Evolutionary conservation across 2,113 vertebrate genomes (phyloP).

Genomic region (Cochlearius cochlearius): DNA sequence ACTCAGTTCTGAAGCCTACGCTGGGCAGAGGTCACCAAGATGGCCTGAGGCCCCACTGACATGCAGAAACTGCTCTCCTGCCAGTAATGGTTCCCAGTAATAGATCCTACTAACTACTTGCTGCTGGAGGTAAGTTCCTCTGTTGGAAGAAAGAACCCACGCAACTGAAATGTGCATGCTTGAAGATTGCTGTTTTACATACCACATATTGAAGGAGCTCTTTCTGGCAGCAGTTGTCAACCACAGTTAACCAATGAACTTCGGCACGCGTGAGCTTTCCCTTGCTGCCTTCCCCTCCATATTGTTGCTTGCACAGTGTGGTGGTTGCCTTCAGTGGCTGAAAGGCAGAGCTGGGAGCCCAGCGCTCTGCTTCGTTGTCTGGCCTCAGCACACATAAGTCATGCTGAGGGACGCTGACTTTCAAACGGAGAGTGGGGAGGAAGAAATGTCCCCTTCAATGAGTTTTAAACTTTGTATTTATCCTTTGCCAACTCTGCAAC

Average conservation of each 20-base stretch:
- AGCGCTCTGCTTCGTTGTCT: not conserved
- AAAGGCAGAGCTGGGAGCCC: not conserved
- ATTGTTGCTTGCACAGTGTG: not conserved
- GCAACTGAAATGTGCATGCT: not conserved
- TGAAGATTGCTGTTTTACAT: not conserved
- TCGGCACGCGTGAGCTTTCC: not conserved
- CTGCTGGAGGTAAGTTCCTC: not conserved
- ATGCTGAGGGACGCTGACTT: not conserved
- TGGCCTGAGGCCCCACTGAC: not conserved
- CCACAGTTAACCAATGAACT: not conserved
- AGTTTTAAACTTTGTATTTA: not conserved
- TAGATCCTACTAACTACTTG: not conserved
- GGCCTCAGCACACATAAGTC: accelerated
- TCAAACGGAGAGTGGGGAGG: not conserved
- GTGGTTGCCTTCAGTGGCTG: accelerated
- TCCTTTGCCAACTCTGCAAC: not conserved
- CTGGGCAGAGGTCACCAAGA: not conserved
- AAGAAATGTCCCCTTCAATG: not conserved
- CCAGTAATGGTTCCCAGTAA: not conserved
- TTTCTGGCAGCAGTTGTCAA: not conserved
- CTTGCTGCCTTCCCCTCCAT: not conserved
- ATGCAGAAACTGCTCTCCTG: not conserved
- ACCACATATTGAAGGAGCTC: not conserved
- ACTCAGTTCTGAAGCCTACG: not conserved
- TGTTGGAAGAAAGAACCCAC: not conserved